These are phyloP conservation scores for Tineola bisselliella DNA, from an alignment of 2,888 invertebrate species.

Conservation along the genomic window DNA sequence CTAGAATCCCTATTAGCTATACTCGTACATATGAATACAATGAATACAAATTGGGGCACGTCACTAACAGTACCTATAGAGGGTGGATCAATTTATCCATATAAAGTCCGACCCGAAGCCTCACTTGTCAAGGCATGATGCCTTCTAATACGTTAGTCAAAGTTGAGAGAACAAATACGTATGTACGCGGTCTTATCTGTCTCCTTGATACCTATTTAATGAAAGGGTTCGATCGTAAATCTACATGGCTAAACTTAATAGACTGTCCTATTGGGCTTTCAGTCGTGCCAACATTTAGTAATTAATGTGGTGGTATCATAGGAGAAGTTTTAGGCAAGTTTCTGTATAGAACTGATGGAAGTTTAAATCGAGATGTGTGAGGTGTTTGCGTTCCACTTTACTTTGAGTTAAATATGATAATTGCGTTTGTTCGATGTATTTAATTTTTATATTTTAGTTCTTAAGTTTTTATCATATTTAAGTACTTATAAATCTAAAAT, in stretches of 20 bases:
- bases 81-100: constrained; percentile 13
- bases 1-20: constrained; percentile 10
- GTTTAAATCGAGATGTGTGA: constrained; percentile 47
- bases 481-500: background rate
- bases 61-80: constrained; percentile 11
- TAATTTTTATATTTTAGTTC: background rate
- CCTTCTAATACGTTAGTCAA: constrained; percentile 25
- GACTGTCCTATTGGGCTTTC: constrained; percentile 51
- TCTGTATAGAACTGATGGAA: constrained; percentile 56
- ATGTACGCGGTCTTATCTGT: constrained; percentile 54
- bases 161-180: constrained; percentile 45
- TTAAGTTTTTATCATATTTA: background rate
- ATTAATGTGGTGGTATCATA: constrained; percentile 61
- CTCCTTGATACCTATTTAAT: constrained; percentile 65
- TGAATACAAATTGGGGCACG: constrained; percentile 13
- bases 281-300: constrained; percentile 43
- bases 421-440: constrained; percentile 18
- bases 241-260: constrained; percentile 61
- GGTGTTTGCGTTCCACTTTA: constrained; percentile 49
- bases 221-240: constrained; percentile 66
- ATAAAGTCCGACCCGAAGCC: constrained; percentile 13
- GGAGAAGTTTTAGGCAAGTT: constrained; percentile 54
- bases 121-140: constrained; percentile 28
- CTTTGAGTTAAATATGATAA: constrained; percentile 52
- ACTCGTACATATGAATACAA: background rate